Evolutionary conservation across 2,888 invertebrate species (phyloP).

Genomic region (Apotomis turbidana): DNA sequence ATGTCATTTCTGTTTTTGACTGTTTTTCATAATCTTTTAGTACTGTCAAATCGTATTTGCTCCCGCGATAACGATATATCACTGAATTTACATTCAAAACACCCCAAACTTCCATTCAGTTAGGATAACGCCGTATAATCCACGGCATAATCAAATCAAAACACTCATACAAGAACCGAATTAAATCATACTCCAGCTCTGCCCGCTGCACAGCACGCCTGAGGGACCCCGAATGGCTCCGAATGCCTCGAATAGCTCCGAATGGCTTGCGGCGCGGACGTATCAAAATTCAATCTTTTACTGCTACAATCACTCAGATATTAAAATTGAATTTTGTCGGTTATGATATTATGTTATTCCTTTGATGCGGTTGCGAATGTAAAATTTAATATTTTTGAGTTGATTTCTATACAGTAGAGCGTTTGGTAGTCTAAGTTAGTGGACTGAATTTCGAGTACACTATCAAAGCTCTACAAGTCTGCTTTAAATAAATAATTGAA

Average conservation of each 20-base stretch:
- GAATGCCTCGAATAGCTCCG: constrained; percentile 11
- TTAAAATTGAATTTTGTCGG: constrained; percentile 70
- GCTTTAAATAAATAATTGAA: no score
- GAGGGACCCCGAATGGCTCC: constrained; percentile 61
- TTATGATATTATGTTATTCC: constrained; percentile 43
- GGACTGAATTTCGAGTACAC: no score
- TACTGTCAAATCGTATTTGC: no score
- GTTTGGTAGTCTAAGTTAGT: no score
- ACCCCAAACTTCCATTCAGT: constrained; percentile 11
- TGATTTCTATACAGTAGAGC: no score
- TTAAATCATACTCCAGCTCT: constrained; percentile 33
- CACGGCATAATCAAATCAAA: constrained; percentile 24
- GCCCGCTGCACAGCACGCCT: constrained; percentile 56
- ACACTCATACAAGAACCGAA: constrained; percentile 34
- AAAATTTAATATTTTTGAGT: background rate
- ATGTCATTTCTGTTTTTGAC: no score
- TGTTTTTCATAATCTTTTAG: no score
- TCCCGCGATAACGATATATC: no score
- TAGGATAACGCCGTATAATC: constrained; percentile 23
- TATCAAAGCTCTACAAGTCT: no score
- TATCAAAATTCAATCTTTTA: constrained; percentile 78
- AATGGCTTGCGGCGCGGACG: constrained; percentile 53
- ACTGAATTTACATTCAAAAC: background rate
- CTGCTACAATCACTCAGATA: constrained; percentile 62
- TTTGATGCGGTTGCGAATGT: constrained; percentile 14